Evolutionary conservation across 2,113 vertebrate species (phyloP), one percentile per base, ranked within the genome.

Genomic region (Phalacrocorax pelagicus): DNA sequence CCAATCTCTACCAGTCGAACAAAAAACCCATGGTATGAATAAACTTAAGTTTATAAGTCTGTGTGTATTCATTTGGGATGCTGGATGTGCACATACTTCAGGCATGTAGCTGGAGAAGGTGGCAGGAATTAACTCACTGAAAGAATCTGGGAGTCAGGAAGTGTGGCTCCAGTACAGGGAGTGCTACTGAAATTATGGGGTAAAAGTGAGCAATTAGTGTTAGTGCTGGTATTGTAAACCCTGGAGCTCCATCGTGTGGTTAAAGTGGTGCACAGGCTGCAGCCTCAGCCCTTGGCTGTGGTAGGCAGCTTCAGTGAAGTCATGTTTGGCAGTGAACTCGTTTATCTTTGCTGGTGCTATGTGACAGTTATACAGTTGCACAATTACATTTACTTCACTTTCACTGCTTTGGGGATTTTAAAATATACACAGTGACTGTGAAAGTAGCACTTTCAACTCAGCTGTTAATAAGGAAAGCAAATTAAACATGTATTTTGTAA

Each of bases 21-120:
- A 40, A 10, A 24, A 18, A 11, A 1, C 8, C n/a, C 21, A 1
- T 0, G 2, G 32, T 36, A 13, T 1, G 3, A 47, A 10, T 17
- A 29, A 12, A 8, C 11, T 7, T 13, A n/a, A 61, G 66, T 83
- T 36, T 30, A 5, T 26, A 29, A 75, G 44, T 20, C 42, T 65
- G 57, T 5, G 0, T 8, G 15, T 18, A 24, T 51, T n/a, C 51
- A 2, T 10, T 34, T 3, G 13, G 47, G 38, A 6, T 46, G 18
- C 57, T 79, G 0, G 10, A 9, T 52, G 26, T 30, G 34, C 47
- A 38, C 47, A 32, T 36, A 1, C 40, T 67, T 8, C 52, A 47
- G 30, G 38, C 2, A 2, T 2, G 3, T 2, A 3, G 24, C 55
- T 79, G 81, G 42, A 29, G 46, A 40, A 20, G 40, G 34, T 2